Evolutionary conservation across 2,888 invertebrate genomes (phyloP).

Genomic region (Callinectes sapidus): DNA sequence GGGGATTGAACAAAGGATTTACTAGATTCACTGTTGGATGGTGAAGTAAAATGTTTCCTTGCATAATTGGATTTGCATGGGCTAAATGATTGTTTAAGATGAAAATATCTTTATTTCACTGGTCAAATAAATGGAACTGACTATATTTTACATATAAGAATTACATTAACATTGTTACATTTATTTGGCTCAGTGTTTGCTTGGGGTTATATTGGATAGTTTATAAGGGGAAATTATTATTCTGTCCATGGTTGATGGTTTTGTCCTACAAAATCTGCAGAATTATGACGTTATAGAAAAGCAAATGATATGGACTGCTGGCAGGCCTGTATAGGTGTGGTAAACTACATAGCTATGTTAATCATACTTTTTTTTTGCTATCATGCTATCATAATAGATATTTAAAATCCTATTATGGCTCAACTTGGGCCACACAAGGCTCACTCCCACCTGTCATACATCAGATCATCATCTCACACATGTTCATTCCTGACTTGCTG

Average conservation of each 20-base stretch:
- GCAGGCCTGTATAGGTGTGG: background rate
- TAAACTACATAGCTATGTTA: no score
- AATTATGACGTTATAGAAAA: background rate
- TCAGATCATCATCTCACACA: background rate
- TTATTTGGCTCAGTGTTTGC: slow-evolving; percentile 12
- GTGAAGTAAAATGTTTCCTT: background rate
- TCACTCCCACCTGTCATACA: background rate
- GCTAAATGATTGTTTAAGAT: background rate
- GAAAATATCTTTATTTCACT: background rate
- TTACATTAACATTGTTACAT: slow-evolving; percentile 19
- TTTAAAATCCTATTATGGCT: background rate
- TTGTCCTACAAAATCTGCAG: slow-evolving; percentile 10
- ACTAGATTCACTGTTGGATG: background rate
- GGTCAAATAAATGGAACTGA: background rate
- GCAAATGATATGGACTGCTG: background rate
- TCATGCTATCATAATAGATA: background rate
- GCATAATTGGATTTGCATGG: background rate
- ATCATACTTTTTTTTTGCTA: no score
- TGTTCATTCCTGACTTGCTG: background rate
- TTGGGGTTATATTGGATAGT: background rate
- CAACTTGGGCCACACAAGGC: background rate
- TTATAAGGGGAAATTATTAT: background rate
- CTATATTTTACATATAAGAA: slow-evolving; percentile 4
- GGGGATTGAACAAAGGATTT: background rate
- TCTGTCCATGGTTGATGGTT: background rate